Conservation (phyloP, 2,113 vertebrate species). For the Nothoprocta pentlandii region DNA sequence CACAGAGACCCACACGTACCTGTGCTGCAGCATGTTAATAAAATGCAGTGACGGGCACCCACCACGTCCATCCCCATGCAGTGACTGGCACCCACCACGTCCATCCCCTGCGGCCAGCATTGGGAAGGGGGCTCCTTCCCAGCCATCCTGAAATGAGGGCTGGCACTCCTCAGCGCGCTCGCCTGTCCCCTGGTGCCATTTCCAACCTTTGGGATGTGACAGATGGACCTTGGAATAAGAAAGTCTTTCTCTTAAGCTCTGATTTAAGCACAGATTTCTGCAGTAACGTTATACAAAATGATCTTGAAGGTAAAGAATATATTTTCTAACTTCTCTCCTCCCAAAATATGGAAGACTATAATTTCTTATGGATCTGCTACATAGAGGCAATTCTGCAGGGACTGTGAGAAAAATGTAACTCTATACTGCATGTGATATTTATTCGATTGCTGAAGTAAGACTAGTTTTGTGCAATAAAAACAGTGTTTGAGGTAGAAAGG, state of each 20-base stretch:
- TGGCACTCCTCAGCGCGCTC: neutral
- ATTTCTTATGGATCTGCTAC: neutral
- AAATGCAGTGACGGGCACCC: neutral
- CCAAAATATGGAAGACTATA: neutral
- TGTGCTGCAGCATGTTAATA: neutral
- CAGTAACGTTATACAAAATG: neutral
- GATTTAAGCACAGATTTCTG: neutral
- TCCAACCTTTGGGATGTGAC: neutral
- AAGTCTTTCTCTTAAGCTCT: neutral
- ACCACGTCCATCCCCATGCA: no score
- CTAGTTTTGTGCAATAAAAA: neutral
- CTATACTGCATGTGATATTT: neutral
- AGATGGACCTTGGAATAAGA: neutral
- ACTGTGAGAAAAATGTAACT: neutral
- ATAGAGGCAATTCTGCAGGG: neutral
- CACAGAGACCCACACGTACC: neutral
- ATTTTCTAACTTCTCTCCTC: neutral
- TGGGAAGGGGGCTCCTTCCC: neutral
- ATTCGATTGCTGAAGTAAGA: neutral
- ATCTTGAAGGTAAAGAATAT: neutral
- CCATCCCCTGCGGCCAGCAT: neutral
- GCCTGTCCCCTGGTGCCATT: accelerated
- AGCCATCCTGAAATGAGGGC: neutral
- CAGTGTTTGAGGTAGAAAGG: neutral
- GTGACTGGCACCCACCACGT: neutral